These are phyloP conservation scores for Dysidea cf. avara DNA, from an alignment of 37 sponge, comb jelly and placozoan genomes.

Conservation along the genomic window DNA sequence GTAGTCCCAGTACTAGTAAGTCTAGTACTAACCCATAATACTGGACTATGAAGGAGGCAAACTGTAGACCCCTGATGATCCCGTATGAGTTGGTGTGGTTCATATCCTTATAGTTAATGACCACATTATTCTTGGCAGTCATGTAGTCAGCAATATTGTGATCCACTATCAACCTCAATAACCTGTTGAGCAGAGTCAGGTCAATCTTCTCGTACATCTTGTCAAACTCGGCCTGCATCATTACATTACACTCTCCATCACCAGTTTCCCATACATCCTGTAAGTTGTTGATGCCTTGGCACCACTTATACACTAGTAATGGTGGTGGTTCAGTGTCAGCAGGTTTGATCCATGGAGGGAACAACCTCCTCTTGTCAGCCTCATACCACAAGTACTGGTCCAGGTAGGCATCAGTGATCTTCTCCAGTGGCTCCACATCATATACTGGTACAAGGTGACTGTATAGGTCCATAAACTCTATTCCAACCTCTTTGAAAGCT, in stretches of 20 bases:
- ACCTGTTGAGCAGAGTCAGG: slow-evolving; percentile 91
- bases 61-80: slow-evolving; percentile 96
- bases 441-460: slow-evolving; percentile 94
- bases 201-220: slow-evolving; percentile 99
- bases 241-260: slow-evolving; percentile 97
- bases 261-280: slow-evolving; percentile 96
- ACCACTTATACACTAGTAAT: slow-evolving; percentile 98
- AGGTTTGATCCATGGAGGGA: slow-evolving; percentile 99
- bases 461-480: slow-evolving; percentile 99
- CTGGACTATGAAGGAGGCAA: slow-evolving; percentile 98
- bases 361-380: slow-evolving; percentile 96
- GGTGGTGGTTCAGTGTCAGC: slow-evolving; percentile 99
- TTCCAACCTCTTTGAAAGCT: slow-evolving; percentile 98
- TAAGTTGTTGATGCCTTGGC: slow-evolving; percentile 97
- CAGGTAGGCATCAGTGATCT: slow-evolving; percentile 99
- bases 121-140: slow-evolving; percentile 99
- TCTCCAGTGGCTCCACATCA: slow-evolving; percentile 99
- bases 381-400: slow-evolving; percentile 99
- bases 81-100: slow-evolving; percentile 99
- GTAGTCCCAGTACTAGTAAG: slow-evolving; percentile 94
- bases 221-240: slow-evolving; percentile 94
- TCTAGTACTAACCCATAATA: slow-evolving; percentile 97
- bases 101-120: slow-evolving; percentile 99
- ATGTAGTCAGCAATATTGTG: slow-evolving; percentile 99
- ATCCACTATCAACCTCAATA: slow-evolving; percentile 94